Evolutionary conservation across 2,113 vertebrate species (phyloP).

Genomic region (Jaculus jaculus): DNA sequence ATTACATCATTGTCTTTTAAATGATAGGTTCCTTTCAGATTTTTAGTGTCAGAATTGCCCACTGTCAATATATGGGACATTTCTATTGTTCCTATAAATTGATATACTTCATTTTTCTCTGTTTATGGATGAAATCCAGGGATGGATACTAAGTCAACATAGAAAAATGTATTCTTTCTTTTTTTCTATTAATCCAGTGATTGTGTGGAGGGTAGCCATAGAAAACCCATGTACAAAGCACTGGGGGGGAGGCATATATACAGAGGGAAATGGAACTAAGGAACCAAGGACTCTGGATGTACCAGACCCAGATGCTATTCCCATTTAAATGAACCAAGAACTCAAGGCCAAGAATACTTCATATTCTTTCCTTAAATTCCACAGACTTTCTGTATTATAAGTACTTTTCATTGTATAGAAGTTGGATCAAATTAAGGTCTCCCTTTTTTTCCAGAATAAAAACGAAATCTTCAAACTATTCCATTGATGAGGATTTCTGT

Average conservation of each 20-base stretch:
- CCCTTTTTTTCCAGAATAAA: background rate
- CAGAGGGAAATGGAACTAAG: background rate
- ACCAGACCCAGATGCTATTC: rapidly evolving
- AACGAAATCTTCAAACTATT: background rate
- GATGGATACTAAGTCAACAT: background rate
- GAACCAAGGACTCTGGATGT: background rate
- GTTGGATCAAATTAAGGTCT: background rate
- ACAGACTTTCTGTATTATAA: background rate
- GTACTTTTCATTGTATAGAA: background rate
- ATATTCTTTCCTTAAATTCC: background rate
- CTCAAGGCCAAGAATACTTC: too few species aligned
- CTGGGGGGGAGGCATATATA: rapidly evolving
- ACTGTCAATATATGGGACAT: background rate
- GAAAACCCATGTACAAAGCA: rapidly evolving
- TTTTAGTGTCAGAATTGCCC: background rate
- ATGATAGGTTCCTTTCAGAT: background rate
- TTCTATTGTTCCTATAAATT: background rate
- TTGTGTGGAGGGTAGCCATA: background rate
- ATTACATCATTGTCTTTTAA: background rate
- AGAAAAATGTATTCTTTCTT: background rate
- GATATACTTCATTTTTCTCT: background rate
- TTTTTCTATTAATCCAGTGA: background rate
- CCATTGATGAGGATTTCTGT: background rate
- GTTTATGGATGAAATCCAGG: background rate
- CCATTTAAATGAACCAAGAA: background rate